A percentile compares a stretch with the other conserved stretches of the same genome.
Evolutionary conservation across 2,797 vertebrate genomes (phyloP).

Genomic region (Champsocephalus gunnari): DNA sequence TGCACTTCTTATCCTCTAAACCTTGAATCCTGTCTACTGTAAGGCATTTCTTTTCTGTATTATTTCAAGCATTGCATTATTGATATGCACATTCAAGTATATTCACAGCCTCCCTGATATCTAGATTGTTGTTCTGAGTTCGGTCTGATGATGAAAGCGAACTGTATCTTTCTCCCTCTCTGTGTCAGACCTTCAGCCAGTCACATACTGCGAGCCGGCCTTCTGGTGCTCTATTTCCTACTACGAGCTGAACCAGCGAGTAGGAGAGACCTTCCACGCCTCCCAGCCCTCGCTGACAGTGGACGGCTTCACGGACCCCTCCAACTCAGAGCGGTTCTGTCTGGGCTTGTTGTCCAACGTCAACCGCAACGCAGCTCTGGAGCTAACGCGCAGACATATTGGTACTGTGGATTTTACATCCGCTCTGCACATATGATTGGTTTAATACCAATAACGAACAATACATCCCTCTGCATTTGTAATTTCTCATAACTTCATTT

Average conservation of each 20-base stretch:
- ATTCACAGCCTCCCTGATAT: background rate
- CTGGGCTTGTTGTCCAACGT: constrained; percentile 96
- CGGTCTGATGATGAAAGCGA: background rate
- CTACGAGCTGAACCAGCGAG: constrained; percentile 98
- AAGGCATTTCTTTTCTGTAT: background rate
- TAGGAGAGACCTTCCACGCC: constrained; percentile 98
- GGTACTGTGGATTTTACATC: constrained; percentile 79
- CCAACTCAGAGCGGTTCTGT: constrained; percentile 98
- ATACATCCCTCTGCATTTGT: background rate
- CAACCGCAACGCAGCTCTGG: constrained; percentile 96
- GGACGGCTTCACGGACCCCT: constrained; percentile 98
- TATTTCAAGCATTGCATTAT: constrained; percentile 6
- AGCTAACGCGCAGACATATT: constrained; percentile 95
- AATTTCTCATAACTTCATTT: background rate
- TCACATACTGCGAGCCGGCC: constrained; percentile 98
- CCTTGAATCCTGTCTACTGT: constrained; percentile 1
- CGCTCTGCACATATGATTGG: background rate
- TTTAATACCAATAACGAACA: background rate
- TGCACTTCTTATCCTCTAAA: constrained; percentile 2
- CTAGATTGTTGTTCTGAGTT: background rate
- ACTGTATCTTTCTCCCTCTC: constrained; percentile 12
- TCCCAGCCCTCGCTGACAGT: constrained; percentile 98
- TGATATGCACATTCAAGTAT: constrained; percentile 8
- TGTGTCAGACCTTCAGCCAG: constrained; percentile 93
- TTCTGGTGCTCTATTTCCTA: constrained; percentile 99